These are phyloP conservation scores for Pyrocephalus nanus DNA, from an alignment of 2,797 vertebrate genomes.

Conservation along the genomic window DNA sequence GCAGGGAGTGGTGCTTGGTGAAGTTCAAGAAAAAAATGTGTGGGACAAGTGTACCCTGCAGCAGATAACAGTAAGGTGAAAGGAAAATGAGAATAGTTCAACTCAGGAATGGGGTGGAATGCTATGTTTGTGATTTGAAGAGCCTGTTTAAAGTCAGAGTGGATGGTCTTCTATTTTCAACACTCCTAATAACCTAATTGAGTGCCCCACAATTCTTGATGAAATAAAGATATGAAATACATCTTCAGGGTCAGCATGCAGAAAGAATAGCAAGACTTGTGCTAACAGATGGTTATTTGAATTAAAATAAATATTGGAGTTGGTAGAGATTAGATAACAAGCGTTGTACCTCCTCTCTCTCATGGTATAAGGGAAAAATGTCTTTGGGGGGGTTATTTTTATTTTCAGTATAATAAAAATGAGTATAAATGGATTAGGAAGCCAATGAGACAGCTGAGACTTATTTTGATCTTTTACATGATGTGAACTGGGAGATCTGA, in stretches of 20 bases:
- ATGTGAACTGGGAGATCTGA: not conserved
- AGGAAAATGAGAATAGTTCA: not conserved
- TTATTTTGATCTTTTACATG: not conserved
- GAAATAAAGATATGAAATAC: not conserved
- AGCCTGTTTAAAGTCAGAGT: not conserved
- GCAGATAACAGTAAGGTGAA: slow-evolving; percentile 21
- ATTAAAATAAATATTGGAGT: not conserved
- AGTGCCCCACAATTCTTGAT: not conserved
- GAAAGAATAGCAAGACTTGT: not conserved
- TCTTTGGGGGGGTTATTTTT: not conserved
- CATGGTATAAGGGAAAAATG: not conserved
- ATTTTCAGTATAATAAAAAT: not conserved
- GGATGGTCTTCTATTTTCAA: not conserved
- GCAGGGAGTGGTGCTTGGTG: not conserved
- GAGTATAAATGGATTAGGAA: not conserved
- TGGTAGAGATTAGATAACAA: not conserved
- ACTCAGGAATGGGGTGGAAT: not conserved
- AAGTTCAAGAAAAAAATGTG: slow-evolving; percentile 13
- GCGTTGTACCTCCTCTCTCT: not conserved
- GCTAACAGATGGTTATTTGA: not conserved
- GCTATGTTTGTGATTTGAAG: not conserved
- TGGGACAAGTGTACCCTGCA: slow-evolving; percentile 11
- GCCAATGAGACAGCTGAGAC: not conserved
- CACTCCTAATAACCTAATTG: not conserved
- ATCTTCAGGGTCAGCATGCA: not conserved